A percentile compares a stretch with the other conserved stretches of the same genome.
These are phyloP conservation scores for Hyposoter didymator DNA, from an alignment of 2,888 invertebrate species.

Conservation along the genomic window DNA sequence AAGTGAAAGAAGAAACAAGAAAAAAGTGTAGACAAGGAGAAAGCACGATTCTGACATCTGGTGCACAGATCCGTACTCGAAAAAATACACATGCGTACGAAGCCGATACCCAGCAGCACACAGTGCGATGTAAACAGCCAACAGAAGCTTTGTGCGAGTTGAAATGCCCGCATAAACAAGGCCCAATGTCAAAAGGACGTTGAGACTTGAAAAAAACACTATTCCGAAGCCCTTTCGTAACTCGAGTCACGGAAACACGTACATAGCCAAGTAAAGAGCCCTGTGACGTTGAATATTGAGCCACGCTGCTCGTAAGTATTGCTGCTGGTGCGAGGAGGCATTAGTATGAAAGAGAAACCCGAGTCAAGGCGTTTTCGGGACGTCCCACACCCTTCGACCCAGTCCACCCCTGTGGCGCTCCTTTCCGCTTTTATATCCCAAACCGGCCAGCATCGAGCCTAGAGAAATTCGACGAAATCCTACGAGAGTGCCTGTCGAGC, in stretches of 20 bases:
- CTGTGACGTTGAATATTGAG: conserved; percentile 34
- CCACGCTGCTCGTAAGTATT: conserved; percentile 14
- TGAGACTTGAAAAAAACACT: background rate
- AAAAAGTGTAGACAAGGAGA: conserved; percentile 23
- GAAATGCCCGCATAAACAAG: background rate
- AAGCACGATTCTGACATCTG: conserved; percentile 74
- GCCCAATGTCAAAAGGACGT: conserved; percentile 2
- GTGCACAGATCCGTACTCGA: conserved; percentile 74
- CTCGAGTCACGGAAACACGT: background rate
- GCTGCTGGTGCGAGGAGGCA: background rate
- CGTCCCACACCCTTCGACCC: conserved; percentile 14
- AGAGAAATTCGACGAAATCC: conserved; percentile 61
- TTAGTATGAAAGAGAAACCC: background rate
- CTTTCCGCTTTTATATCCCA: conserved; percentile 16
- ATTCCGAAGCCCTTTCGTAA: background rate
- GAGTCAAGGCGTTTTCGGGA: conserved; percentile 24
- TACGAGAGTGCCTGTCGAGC: conserved; percentile 45
- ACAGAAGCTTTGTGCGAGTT: conserved; percentile 2
- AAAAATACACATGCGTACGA: conserved; percentile 23
- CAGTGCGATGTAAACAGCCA: conserved; percentile 27
- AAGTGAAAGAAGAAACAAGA: conserved; percentile 15
- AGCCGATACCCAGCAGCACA: background rate
- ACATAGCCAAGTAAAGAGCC: background rate
- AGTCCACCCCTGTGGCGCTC: conserved; percentile 42
- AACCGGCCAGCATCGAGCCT: conserved; percentile 9